Evolutionary conservation across 2,113 vertebrate species (phyloP), one percentile per base, ranked within the genome.

Genomic region (Pseudorectes ferrugineus): DNA sequence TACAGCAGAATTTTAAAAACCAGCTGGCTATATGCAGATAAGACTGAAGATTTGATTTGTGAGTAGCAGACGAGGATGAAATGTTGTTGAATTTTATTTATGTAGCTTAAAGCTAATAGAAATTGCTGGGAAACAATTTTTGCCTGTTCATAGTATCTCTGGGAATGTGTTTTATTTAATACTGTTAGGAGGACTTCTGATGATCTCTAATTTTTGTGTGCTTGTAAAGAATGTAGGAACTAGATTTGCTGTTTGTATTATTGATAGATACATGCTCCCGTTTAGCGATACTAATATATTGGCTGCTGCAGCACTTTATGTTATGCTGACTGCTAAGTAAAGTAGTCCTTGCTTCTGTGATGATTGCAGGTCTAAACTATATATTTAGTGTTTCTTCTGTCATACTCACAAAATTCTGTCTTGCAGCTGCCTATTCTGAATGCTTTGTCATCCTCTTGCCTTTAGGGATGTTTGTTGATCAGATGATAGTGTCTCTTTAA

Each of bases 1-100:
- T 96, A 89, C 76, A 71, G 84, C 87, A 73, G 83, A 71, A 86
- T 93, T 94, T 89, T 67, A 88, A 85, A 87, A 87, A 46, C 38
- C 76, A 95, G 59, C 94, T 95, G 96, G 63, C 51, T 95, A 38
- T 75, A 55, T 89, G 82, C 85, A 96, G 93, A 95, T 97, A 97
- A 96, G 88, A 72, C 54, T 62, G 86, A 92, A 88, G 38, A 82
- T 85, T 75, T 87, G 78, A 85, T 93, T 76, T 93, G 63, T 85
- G 91, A 58, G 25, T 77, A 81, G 70, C 66, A 91, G 78, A 58
- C 4, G 3, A 68, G 65, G n/a, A 28, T 75, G 54, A 76, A 78
- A 94, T 80, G 55, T 23, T 66, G 55, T 75, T 85, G 58, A 36
- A 40, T 77, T 80, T 91, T 92, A 67, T 85, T 46, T 55, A 22